Evolutionary conservation across 1,140 invertebrate species (phyloP), one percentile per base, ranked within the genome.

Genomic region (Nixonia krombeini): DNA sequence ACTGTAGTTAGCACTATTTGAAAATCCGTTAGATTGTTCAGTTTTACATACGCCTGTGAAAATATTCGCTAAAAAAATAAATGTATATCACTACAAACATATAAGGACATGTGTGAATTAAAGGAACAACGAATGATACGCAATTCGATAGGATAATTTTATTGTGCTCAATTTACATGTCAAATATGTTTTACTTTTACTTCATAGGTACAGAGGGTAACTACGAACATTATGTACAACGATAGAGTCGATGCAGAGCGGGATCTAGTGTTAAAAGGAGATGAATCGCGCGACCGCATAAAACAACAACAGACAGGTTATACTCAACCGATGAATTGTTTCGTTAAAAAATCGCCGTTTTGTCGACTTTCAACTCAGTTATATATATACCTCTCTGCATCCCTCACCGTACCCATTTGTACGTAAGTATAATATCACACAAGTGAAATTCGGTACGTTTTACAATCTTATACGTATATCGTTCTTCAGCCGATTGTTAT

Each of bases 131-230:
- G n/a, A n/a, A n/a, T n/a, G n/a, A n/a, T n/a, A n/a, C n/a, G n/a
- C n/a, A n/a, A n/a, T 50, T 44, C 38, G 37, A 57, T 65, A 25
- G 53, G 52, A 57, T 57, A 37, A 51, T 55, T 59, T 66, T 58
- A 66, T 66, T 65, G 41, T 17, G 49, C 15, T 58, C 35, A 53
- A 74, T 73, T 71, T 78, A 76, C 72, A 78, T 61, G 56, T 69
- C 50, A 33, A 74, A 59, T 68, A 68, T 33, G 51, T 51, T 65
- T 57, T 58, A 66, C 59, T 42, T 42, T 65, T 74, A 76, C 67
- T 70, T 62, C 67, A 74, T 70, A 55, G 51, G 73, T 77, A 74
- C 70, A 73, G 57, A 53, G 49, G 59, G 47, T 65, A 50, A 52
- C 57, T 74, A 74, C 70, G 42, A 57, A 57, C 42, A 25, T 64